These are phyloP conservation scores for Drosophila macrospina DNA, from an alignment of 2,888 invertebrate species.

Conservation along the genomic window DNA sequence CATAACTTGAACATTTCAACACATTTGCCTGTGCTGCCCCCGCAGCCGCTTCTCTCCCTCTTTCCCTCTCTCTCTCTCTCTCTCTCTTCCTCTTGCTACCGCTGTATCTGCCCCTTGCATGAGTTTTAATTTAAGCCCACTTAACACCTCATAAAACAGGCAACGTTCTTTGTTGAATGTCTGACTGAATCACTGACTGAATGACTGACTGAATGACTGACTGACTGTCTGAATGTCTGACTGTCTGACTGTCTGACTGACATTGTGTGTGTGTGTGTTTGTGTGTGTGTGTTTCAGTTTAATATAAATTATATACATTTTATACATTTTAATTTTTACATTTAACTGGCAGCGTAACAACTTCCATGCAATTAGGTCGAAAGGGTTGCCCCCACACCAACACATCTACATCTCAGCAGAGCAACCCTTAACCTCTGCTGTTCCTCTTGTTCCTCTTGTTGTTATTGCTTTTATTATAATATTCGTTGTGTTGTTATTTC, in stretches of 20 bases:
- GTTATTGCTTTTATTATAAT: conserved; percentile 27
- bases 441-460: conserved; percentile 27
- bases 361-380: conserved; percentile 82
- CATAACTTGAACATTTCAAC: conserved; percentile 80
- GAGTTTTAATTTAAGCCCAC: conserved; percentile 82
- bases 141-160: conserved; percentile 82
- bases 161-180: conserved; percentile 64
- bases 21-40: conserved; percentile 49
- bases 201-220: conserved; percentile 21
- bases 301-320: conserved; percentile 79
- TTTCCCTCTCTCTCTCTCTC: background rate
- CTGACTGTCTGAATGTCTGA: conserved; percentile 11
- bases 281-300: conserved; percentile 38
- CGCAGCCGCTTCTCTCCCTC: background rate
- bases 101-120: no score
- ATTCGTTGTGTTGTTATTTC: conserved; percentile 27
- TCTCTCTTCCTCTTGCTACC: background rate
- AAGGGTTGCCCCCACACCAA: conserved; percentile 65
- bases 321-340: conserved; percentile 78
- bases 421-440: conserved; percentile 52
- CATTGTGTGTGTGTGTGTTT: conserved; percentile 20
- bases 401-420: conserved; percentile 13
- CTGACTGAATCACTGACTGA: conserved; percentile 49
- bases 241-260: conserved; percentile 48
- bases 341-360: conserved; percentile 73